These are phyloP conservation scores for Mamestra configurata DNA, from an alignment of 1,140 invertebrate species.

Conservation along the genomic window DNA sequence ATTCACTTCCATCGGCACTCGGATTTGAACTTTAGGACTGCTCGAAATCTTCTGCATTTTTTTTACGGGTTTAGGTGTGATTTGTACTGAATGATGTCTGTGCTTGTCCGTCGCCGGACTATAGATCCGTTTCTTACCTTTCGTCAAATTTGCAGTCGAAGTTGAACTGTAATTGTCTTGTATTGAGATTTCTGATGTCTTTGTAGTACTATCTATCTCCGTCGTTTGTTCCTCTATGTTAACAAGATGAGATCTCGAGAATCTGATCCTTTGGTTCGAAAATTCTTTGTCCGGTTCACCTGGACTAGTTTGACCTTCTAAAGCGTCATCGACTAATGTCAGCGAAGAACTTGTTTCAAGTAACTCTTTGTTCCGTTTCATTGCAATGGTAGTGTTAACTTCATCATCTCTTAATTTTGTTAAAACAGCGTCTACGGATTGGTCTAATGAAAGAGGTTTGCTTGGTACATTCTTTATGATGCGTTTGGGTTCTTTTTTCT, in stretches of 20 bases:
- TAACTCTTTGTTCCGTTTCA: conserved; percentile 76
- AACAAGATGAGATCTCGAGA: not conserved
- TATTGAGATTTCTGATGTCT: not conserved
- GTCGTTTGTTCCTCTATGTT: not conserved
- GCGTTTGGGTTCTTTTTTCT: conserved; percentile 56
- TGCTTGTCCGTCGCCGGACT: conserved; percentile 61
- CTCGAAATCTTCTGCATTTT: conserved; percentile 76
- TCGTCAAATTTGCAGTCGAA: not conserved
- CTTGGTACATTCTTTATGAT: no score
- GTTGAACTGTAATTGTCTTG: not conserved
- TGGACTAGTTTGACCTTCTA: conserved; percentile 51
- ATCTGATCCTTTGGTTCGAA: not conserved
- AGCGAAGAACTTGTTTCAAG: conserved; percentile 72
- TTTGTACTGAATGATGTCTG: conserved; percentile 49
- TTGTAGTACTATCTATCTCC: not conserved
- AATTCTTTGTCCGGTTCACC: not conserved
- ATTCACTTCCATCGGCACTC: no score
- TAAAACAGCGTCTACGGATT: conserved; percentile 57
- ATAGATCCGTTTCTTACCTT: conserved; percentile 68
- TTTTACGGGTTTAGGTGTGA: conserved; percentile 72
- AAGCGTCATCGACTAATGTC: conserved; percentile 74
- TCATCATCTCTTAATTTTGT: conserved; percentile 64
- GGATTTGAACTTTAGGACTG: conserved; percentile 58
- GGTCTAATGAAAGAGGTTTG: conserved; percentile 63
- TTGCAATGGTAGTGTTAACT: conserved; percentile 76